These are phyloP conservation scores for Drosophila saltans DNA, from an alignment of 1,140 invertebrate species.

Conservation along the genomic window DNA sequence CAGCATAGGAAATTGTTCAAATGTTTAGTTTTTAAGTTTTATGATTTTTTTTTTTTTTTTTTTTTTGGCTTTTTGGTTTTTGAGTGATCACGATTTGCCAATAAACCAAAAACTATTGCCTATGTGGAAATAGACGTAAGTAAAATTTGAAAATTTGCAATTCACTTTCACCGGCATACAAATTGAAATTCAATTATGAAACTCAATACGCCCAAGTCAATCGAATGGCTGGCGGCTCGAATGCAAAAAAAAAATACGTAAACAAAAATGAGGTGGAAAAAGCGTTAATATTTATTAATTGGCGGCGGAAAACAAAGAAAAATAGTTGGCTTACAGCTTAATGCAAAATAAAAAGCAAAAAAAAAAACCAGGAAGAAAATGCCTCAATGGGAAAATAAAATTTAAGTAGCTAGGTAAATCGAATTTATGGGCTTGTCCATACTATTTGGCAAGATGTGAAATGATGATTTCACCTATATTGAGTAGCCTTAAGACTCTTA, in stretches of 20 bases:
- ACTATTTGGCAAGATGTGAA: not conserved
- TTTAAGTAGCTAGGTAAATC: not conserved
- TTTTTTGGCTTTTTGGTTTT: conserved; percentile 18
- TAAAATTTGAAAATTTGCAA: conserved; percentile 30
- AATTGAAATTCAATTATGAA: conserved; percentile 79
- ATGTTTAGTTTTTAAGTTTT: not conserved
- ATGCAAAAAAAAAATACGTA: conserved; percentile 20
- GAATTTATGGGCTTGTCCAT: not conserved
- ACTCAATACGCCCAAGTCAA: conserved; percentile 58
- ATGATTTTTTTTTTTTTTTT: not conserved
- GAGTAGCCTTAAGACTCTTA: not conserved
- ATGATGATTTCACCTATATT: not conserved
- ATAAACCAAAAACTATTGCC: conserved; percentile 37
- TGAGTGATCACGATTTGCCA: conserved; percentile 58
- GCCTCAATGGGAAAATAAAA: not conserved
- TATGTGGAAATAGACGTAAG: conserved; percentile 19
- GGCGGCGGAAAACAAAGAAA: conserved; percentile 34
- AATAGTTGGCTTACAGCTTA: not conserved
- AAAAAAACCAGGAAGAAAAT: not conserved
- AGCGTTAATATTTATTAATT: conserved; percentile 78
- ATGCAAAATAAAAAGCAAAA: conserved; percentile 6
- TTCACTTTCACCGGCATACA: conserved; percentile 63
- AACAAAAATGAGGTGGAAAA: conserved; percentile 44
- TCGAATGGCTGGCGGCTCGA: conserved; percentile 48
- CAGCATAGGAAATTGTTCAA: conserved; percentile 47